phyloP scores from a whole-genome alignment of 2,888 invertebrate species.

The Torymus aiolomorphi region DNA sequence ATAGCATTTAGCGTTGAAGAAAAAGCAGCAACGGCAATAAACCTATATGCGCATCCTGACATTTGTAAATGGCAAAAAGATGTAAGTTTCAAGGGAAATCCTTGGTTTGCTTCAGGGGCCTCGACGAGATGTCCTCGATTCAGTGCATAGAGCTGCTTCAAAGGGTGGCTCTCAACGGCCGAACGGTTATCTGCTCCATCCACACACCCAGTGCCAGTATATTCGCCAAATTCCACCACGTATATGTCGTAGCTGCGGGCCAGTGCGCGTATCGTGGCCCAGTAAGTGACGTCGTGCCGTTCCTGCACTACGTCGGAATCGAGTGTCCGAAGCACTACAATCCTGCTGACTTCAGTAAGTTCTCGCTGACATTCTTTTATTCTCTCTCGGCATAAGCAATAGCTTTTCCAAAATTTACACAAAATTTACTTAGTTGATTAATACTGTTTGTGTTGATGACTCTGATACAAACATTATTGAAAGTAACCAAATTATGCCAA shows the following conservation, averaged over 20 bases:
- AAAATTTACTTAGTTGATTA: too few species aligned
- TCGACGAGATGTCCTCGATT: conserved; percentile 93
- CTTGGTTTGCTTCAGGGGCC: conserved; percentile 80
- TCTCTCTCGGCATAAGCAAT: neutral
- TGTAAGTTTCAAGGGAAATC: neutral
- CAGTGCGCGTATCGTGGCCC: conserved; percentile 93
- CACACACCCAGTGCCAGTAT: conserved; percentile 97
- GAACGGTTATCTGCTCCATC: conserved; percentile 95
- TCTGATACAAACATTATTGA: too few species aligned
- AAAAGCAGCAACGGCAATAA: too few species aligned
- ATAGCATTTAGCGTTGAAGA: too few species aligned
- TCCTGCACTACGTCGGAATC: conserved; percentile 84
- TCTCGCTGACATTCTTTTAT: neutral
- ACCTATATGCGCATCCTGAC: too few species aligned
- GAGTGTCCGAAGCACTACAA: conserved; percentile 95
- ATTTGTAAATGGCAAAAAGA: neutral
- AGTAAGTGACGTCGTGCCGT: conserved; percentile 87
- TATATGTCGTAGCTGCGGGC: conserved; percentile 92
- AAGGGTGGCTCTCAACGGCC: conserved; percentile 86
- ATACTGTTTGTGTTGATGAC: too few species aligned
- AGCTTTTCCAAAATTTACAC: too few species aligned
- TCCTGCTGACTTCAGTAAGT: conserved; percentile 96
- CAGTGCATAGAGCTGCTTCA: conserved; percentile 92
- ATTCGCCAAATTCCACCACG: conserved; percentile 93
- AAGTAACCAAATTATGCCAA: too few species aligned